phyloP scores from a whole-genome alignment of 2,113 vertebrate genomes.

The Psittacula cyanocephala region DNA sequence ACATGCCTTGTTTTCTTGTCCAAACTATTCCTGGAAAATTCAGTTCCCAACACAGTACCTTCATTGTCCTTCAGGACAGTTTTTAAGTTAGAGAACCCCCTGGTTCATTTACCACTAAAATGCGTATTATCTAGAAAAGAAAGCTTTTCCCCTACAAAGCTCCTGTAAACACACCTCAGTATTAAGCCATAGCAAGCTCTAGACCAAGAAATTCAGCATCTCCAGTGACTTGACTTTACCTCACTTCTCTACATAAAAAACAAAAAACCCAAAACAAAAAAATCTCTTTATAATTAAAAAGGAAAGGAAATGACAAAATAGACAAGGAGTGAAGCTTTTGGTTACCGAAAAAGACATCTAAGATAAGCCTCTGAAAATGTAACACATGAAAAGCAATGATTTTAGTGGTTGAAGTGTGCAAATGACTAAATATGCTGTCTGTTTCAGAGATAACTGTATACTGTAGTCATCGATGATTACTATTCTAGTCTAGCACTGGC shows the following conservation, averaged over 20 bases:
- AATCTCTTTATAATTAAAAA: background rate
- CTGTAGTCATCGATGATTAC: background rate
- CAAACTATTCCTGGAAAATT: background rate
- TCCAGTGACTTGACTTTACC: conserved; percentile 50
- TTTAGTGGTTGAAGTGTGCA: conserved; percentile 1
- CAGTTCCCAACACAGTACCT: background rate
- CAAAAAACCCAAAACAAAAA: background rate
- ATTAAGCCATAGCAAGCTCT: background rate
- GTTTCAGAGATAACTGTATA: background rate
- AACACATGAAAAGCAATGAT: background rate
- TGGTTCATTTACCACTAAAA: background rate
- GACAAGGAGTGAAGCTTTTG: background rate
- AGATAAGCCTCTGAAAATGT: background rate
- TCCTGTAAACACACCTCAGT: background rate
- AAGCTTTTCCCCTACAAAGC: background rate
- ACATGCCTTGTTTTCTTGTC: background rate
- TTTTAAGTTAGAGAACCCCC: background rate
- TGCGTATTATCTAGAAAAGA: background rate
- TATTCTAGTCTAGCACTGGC: background rate
- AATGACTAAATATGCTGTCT: background rate
- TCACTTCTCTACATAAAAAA: background rate
- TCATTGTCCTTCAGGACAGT: background rate
- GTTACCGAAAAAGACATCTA: background rate
- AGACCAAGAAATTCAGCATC: background rate
- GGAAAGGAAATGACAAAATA: background rate